Conservation (phyloP, 2,888 invertebrate species). For the Drosophila testacea region DNA sequence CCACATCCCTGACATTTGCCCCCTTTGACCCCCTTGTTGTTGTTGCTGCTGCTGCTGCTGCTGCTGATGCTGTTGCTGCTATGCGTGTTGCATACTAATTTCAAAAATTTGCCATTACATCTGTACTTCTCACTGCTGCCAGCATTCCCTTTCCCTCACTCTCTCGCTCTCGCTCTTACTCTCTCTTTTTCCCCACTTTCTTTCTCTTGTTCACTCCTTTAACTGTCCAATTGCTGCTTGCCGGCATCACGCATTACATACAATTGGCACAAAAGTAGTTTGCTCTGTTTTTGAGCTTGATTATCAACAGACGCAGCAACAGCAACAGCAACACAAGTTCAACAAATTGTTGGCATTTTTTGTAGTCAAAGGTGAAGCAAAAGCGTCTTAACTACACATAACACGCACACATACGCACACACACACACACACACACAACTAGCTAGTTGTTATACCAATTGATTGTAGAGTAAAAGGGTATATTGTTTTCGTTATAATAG, state of each 20-base stretch:
- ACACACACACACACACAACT: slow-evolving; percentile 14
- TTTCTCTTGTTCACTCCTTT: not conserved
- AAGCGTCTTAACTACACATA: slow-evolving; percentile 61
- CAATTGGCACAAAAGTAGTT: slow-evolving; percentile 63
- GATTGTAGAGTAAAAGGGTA: too few species aligned
- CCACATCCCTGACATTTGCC: slow-evolving; percentile 24
- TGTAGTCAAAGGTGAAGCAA: slow-evolving; percentile 68
- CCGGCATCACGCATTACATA: slow-evolving; percentile 33
- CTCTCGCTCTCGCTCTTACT: slow-evolving; percentile 5
- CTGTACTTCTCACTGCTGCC: slow-evolving; percentile 65
- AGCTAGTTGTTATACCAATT: slow-evolving; percentile 3
- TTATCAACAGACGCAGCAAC: slow-evolving; percentile 55
- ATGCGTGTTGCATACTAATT: slow-evolving; percentile 80
- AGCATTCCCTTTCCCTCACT: not conserved
- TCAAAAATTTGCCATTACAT: slow-evolving; percentile 80
- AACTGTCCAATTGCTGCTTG: slow-evolving; percentile 14
- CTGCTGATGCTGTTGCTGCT: slow-evolving; percentile 41
- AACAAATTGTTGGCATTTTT: slow-evolving; percentile 66
- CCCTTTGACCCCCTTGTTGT: not conserved
- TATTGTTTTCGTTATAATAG: too few species aligned
- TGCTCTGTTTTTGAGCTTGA: slow-evolving; percentile 58
- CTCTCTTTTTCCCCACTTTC: slow-evolving; percentile 2
- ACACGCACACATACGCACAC: slow-evolving; percentile 8
- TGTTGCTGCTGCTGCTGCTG: slow-evolving; percentile 12
- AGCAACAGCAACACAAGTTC: slow-evolving; percentile 47